Base-by-base conservation (phyloP, 2,113 vertebrate species). In the Salvelinus alpinus region DNA sequence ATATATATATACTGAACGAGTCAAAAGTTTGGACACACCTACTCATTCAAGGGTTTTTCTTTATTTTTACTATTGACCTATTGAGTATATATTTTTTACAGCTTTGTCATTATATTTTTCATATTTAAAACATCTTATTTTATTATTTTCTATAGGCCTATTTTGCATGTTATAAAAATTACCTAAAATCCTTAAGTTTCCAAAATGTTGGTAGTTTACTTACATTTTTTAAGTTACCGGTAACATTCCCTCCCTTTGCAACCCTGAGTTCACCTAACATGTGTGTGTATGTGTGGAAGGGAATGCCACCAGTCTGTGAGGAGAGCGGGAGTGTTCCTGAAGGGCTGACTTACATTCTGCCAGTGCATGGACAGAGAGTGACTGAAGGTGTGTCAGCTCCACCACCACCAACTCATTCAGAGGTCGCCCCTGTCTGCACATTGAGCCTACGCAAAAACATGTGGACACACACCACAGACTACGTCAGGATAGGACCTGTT, bases 311-410 rank as follows among this genome's bases (percentile, higher is more conserved):
- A 44, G 18, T 69, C 31, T 11, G 67, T 69, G 20, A 73, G 48
- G 48, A 12, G 71, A n/a, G 22, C n/a, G 29, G 18, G 18, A 62
- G 11, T 24, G 18, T 24, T 12, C 20, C 4, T 54, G 13, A 16
- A 54, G 51, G 51, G 51, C 51, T 54, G 20, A 18, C 6, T 20
- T 22, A 54, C 71, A 60, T 73, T 64, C 18, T 44, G n/a, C 20
- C 60, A 18, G 60, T 16, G 60, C 72, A 16, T 73, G 72, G 18
- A 47, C 72, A 65, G 20, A 3, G 27, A 60, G 31, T 65, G 72
- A 64, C 22, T 6, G 34, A 20, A 47, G 72, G 59, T 65, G 72
- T 65, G 72, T 48, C 59, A 18, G 5, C 14, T 54, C 51, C 51
- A 54, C 16, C 12, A 54, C 16, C 16, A 54, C 16, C 18, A n/a